These are phyloP conservation scores for Idaea dimidiata DNA, from an alignment of 2,888 invertebrate species.

Conservation along the genomic window DNA sequence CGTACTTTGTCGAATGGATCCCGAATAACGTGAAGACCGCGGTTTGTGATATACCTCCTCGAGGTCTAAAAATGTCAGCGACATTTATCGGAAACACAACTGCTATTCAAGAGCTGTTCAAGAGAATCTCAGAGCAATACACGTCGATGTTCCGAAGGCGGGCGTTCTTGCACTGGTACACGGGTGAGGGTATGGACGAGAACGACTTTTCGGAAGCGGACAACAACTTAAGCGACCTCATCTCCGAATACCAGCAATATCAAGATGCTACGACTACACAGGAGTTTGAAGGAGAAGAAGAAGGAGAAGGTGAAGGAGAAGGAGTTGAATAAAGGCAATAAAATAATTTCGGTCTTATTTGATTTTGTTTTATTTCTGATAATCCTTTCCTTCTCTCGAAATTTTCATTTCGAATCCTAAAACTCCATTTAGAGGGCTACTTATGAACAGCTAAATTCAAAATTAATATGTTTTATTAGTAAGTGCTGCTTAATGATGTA, in stretches of 20 bases:
- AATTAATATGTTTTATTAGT: too few species aligned
- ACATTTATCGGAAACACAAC: conserved; percentile 93
- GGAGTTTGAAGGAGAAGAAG: conserved; percentile 83
- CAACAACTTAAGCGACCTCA: conserved; percentile 93
- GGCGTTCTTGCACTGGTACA: conserved; percentile 98
- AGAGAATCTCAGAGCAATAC: conserved; percentile 91
- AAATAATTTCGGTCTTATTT: too few species aligned
- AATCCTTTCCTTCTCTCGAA: too few species aligned
- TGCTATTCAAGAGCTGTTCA: conserved; percentile 92
- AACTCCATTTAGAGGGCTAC: too few species aligned
- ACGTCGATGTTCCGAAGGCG: conserved; percentile 95
- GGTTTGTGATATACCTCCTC: conserved; percentile 89
- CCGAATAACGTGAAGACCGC: conserved; percentile 90
- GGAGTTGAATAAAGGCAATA: neutral
- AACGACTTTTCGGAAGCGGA: conserved; percentile 97
- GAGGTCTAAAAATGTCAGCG: conserved; percentile 89
- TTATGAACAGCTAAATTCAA: too few species aligned
- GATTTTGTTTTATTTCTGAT: too few species aligned
- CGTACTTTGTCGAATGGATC: conserved; percentile 90
- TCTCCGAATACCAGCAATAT: conserved; percentile 95
- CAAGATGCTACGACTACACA: conserved; percentile 92
- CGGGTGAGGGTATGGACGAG: conserved; percentile 97
- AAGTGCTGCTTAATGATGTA: too few species aligned
- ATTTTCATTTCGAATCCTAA: too few species aligned
- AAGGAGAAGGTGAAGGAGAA: conserved; percentile 71